phyloP scores from a whole-genome alignment of 2,113 vertebrate species.

The Orthonyx spaldingii region DNA sequence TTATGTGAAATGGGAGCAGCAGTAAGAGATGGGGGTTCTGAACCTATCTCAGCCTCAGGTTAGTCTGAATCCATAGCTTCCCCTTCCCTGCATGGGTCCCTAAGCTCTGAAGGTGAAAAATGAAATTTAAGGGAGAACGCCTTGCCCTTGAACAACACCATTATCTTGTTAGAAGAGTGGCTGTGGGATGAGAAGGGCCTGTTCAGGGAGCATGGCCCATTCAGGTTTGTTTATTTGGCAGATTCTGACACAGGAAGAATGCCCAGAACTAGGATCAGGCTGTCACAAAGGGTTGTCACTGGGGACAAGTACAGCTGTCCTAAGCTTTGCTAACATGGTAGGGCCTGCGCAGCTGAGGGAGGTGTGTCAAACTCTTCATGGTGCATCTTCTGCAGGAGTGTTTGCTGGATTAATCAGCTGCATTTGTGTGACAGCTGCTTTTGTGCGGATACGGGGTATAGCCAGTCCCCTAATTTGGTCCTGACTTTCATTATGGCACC shows the following conservation, averaged over 20 bases:
- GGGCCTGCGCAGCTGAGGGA: background rate
- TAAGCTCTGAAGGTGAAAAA: background rate
- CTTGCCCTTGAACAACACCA: background rate
- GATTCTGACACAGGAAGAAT: background rate
- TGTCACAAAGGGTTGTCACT: background rate
- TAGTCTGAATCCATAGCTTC: background rate
- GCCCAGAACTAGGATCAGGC: background rate
- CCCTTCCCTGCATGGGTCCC: background rate
- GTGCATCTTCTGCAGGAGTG: background rate
- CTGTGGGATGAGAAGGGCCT: background rate
- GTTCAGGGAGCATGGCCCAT: background rate
- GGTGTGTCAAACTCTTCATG: background rate
- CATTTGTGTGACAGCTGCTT: background rate
- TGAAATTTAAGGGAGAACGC: background rate
- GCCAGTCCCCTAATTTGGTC: background rate
- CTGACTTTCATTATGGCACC: background rate
- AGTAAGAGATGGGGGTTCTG: background rate
- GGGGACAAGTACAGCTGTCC: background rate
- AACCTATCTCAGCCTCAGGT: background rate
- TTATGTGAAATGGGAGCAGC: background rate
- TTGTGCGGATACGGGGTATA: background rate
- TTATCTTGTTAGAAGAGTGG: background rate
- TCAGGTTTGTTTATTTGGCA: background rate
- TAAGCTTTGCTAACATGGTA: background rate
- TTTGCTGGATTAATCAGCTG: background rate